These are phyloP conservation scores for Carassius auratus DNA, from an alignment of 2,113 vertebrate genomes.

Conservation along the genomic window DNA sequence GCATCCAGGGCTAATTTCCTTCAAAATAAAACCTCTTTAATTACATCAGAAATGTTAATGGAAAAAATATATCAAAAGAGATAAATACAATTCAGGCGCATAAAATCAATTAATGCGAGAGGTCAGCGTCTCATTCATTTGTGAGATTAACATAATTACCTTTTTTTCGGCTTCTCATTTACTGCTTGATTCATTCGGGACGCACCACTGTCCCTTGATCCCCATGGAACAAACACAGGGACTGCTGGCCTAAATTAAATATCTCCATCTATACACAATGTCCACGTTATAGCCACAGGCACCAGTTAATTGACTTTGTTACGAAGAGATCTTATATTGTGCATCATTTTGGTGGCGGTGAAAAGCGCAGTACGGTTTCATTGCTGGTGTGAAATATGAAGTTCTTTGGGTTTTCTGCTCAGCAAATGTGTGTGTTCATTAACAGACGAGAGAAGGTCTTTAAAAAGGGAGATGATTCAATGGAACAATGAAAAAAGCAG, in stretches of 20 bases:
- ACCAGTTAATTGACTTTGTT: slow-evolving; percentile 51
- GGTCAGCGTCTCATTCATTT: slow-evolving; percentile 77
- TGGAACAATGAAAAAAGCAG: background rate
- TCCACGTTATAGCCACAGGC: slow-evolving; percentile 46
- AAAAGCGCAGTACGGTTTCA: background rate
- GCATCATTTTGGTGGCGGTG: slow-evolving; percentile 10
- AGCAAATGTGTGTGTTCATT: background rate
- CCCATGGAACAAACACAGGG: slow-evolving; percentile 64
- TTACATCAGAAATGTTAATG: slow-evolving; percentile 68
- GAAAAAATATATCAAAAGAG: slow-evolving; percentile 68
- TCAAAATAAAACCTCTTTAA: slow-evolving; percentile 72
- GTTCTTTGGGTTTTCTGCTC: background rate
- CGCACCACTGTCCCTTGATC: slow-evolving; percentile 67
- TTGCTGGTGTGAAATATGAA: slow-evolving; percentile 14
- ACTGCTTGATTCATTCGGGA: slow-evolving; percentile 78
- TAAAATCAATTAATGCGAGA: slow-evolving; percentile 77
- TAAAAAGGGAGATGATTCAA: background rate
- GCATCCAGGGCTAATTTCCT: slow-evolving; percentile 62
- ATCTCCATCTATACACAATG: slow-evolving; percentile 51
- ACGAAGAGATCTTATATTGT: slow-evolving; percentile 25
- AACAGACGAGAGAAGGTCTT: background rate
- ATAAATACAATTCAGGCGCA: slow-evolving; percentile 67
- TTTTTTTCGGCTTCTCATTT: slow-evolving; percentile 77
- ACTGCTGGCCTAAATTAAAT: slow-evolving; percentile 57
- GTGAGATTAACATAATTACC: slow-evolving; percentile 79